These are phyloP conservation scores for Acestrorhynchus altus DNA, from an alignment of 2,797 vertebrate species.

Conservation along the genomic window DNA sequence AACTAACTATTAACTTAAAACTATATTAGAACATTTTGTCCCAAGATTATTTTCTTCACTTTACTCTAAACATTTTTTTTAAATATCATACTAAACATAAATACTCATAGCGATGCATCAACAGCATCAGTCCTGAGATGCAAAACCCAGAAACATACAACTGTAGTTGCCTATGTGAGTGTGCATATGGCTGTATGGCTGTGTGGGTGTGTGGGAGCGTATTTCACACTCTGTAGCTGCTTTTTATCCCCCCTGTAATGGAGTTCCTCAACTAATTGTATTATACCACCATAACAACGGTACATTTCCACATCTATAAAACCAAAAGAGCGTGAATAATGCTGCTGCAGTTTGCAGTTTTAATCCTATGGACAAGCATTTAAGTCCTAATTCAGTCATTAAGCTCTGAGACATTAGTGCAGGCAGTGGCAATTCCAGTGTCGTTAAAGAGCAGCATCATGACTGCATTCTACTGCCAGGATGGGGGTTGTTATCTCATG, in stretches of 20 bases:
- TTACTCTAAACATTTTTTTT: too few species aligned
- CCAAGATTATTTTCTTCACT: too few species aligned
- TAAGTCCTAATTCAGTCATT: slow-evolving; percentile 51
- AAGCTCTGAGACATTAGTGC: slow-evolving; percentile 43
- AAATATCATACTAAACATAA: neutral
- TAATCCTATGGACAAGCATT: slow-evolving; percentile 42
- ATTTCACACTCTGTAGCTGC: neutral
- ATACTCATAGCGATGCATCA: too few species aligned
- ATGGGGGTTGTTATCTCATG: slow-evolving; percentile 19
- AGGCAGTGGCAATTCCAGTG: slow-evolving; percentile 44
- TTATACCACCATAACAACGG: slow-evolving; percentile 38
- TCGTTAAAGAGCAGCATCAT: slow-evolving; percentile 35
- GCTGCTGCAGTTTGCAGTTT: slow-evolving; percentile 28
- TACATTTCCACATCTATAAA: slow-evolving; percentile 57
- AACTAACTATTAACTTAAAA: too few species aligned
- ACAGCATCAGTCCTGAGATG: neutral
- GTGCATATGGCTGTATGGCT: slow-evolving; percentile 16
- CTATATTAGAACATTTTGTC: too few species aligned
- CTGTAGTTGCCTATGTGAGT: neutral
- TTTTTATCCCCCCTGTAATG: slow-evolving; percentile 2
- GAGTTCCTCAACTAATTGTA: slow-evolving; percentile 27
- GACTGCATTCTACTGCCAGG: slow-evolving; percentile 28
- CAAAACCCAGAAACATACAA: neutral
- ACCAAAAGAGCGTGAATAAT: slow-evolving; percentile 47
- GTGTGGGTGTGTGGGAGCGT: neutral